Evolutionary conservation across 2,888 invertebrate genomes (phyloP).

Genomic region (Phengaris arion): DNA sequence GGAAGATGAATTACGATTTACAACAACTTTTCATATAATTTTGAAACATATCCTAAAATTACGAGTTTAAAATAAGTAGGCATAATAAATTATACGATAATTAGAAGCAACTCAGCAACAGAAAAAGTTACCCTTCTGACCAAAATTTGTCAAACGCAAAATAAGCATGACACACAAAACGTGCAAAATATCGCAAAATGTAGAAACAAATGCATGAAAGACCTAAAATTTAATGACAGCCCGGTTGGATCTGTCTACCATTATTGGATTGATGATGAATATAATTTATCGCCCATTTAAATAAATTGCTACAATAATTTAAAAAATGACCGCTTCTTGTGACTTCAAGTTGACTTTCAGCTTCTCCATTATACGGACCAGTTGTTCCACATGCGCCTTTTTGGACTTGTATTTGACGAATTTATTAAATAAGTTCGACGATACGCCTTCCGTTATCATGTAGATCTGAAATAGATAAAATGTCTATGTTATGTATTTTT

Average conservation of each 20-base stretch:
- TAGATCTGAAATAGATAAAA: constrained; percentile 72
- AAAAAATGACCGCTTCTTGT: constrained; percentile 66
- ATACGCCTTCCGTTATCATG: constrained; percentile 76
- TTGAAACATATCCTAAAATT: not conserved
- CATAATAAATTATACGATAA: not conserved
- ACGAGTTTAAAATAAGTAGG: not conserved
- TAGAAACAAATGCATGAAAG: too few relatives aligned
- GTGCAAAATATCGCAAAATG: too few relatives aligned
- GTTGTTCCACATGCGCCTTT: constrained; percentile 60
- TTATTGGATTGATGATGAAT: too few relatives aligned
- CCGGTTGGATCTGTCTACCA: too few relatives aligned
- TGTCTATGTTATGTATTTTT: not conserved
- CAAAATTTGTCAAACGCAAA: too few relatives aligned
- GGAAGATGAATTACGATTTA: constrained; percentile 22
- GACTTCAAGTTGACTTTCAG: constrained; percentile 66
- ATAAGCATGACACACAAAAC: too few relatives aligned
- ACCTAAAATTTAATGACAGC: too few relatives aligned
- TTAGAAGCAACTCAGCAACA: too few relatives aligned
- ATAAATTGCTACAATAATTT: too few relatives aligned
- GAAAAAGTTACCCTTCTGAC: not conserved
- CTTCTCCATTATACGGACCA: constrained; percentile 64
- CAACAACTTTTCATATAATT: not conserved
- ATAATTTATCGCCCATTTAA: too few relatives aligned
- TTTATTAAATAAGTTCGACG: constrained; percentile 63
- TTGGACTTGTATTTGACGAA: constrained; percentile 56